Base-by-base conservation (phyloP, 1,140 invertebrate species). In the Drosophila murphyi region DNA sequence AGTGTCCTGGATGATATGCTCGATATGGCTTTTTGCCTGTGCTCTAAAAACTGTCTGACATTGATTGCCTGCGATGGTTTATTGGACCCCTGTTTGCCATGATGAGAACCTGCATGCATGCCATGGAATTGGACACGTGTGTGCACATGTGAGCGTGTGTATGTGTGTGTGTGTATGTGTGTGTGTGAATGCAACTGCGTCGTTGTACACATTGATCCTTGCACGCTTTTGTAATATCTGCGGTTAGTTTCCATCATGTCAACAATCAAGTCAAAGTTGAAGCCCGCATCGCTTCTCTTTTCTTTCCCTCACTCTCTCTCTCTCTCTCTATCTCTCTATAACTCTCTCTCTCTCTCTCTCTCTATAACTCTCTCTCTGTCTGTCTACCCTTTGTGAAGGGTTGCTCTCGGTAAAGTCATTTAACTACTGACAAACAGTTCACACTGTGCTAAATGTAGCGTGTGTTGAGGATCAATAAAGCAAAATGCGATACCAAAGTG, bases 171-270 rank as follows among this genome's bases (percentile, higher is more conserved):
- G 43, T 39, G 12, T 12, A 12, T 61, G 41, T 56, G 29, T 28
- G 37, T 68, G 54, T 51, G 28, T 62, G 32, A 52, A 43, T 43
- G 64, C 50, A 45, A 65, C 54, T 70, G 76, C 55, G 43, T 39
- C 34, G 39, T 64, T 72, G 20, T 59, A 52, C 55, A 48, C 31
- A 63, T 65, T 72, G 70, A 68, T 72, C 37, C 45, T 60, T 63
- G 55, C 28, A 43, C 39, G 64, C 63, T 60, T 75, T 82, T 82
- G 80, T 82, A 76, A 52, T 62, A 63, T 59, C 78, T 88, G 85
- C 85, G 85, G 85, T 88, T 88, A 85, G 80, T 89, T 88, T 77
- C 65, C 70, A 72, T 70, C 83, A 86, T 81, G 82, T 86, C 82
- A 86, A 86, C 80, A 80, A 80, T 83, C 81, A 34, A 85, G 81